These are phyloP conservation scores for Galleria mellonella DNA, from an alignment of 1,140 invertebrate genomes.

Conservation along the genomic window DNA sequence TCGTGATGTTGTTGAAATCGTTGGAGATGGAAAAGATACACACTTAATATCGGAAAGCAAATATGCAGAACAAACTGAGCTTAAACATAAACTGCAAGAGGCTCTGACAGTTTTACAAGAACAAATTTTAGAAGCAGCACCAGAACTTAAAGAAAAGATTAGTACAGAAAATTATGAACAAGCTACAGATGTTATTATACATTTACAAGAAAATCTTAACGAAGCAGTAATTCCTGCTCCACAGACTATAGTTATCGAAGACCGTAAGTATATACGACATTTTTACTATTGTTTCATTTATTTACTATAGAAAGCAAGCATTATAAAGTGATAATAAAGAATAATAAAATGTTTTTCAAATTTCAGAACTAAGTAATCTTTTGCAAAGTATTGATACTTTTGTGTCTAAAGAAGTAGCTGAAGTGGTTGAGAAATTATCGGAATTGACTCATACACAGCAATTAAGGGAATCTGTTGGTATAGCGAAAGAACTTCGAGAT, in stretches of 20 bases:
- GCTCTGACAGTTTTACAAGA: background rate
- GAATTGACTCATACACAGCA: conserved; percentile 6
- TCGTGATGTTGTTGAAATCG: background rate
- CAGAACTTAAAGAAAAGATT: background rate
- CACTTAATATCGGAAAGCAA: background rate
- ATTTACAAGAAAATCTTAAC: conserved; percentile 21
- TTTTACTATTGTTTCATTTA: too few species aligned
- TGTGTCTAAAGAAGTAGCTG: conserved; percentile 18
- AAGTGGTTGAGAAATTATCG: conserved; percentile 17
- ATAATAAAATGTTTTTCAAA: too few species aligned
- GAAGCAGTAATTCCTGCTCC: background rate
- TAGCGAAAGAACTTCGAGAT: conserved; percentile 16
- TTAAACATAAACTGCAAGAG: background rate
- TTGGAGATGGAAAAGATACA: conserved; percentile 5
- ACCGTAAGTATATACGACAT: too few species aligned
- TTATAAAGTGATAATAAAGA: too few species aligned
- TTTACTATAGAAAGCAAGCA: too few species aligned
- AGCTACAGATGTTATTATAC: conserved; percentile 11
- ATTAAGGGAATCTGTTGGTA: conserved; percentile 15
- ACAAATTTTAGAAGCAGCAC: conserved; percentile 2
- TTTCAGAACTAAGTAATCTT: conserved; percentile 4
- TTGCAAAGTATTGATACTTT: conserved; percentile 28
- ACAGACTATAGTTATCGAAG: background rate
- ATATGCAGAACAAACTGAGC: conserved; percentile 2
- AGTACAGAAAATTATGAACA: too few species aligned